Evolutionary conservation across 2,888 invertebrate genomes (phyloP), one percentile per base, ranked within the genome.

Genomic region (Apodemia zela): DNA sequence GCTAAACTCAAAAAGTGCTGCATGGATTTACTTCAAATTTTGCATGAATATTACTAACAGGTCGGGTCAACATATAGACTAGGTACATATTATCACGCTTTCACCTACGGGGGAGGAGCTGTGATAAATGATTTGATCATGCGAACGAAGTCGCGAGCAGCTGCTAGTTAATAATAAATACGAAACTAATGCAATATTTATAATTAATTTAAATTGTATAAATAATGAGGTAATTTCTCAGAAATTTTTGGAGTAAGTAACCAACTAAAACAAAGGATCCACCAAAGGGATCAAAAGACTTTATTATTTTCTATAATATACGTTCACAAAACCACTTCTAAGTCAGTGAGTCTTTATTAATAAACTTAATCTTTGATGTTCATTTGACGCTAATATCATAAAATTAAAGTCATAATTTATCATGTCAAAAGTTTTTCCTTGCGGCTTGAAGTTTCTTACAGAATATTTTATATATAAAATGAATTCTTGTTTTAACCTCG

Each of bases 281-380:
- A n/a, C 21, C 21, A 21, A 21, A 21, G 21, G 15, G 0, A 1
- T 5, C 5, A 6, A n/a, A 6, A 42, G 15, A 42, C 15, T 42
- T 15, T 38, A 5, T 38, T 42, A 15, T 6, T 42, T 42, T 42
- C 42, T 42, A 42, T 5, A 42, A 42, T 15, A 42, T 42, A 62
- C 61, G 57, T 62, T 49, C 54, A 62, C 42, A 59, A 64, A 61
- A 15, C 59, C 35, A 33, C 51, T 54, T 13, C 25, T 15, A 54
- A 54, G 25, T 42, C 15, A 15, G 15, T 42, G 42, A 42, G 25
- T 25, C 54, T 25, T 54, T 54, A 54, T 13, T 4, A 54, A 15
- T 54, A 54, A 54, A 57, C 57, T 54, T 54, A 15, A 57, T 57
- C 57, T 57, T 57, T 57, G 57, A 57, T 29, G 15, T 29, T 57